These are phyloP conservation scores for Trissoscelio sp. DNA, from an alignment of 2,888 invertebrate genomes.

Conservation along the genomic window DNA sequence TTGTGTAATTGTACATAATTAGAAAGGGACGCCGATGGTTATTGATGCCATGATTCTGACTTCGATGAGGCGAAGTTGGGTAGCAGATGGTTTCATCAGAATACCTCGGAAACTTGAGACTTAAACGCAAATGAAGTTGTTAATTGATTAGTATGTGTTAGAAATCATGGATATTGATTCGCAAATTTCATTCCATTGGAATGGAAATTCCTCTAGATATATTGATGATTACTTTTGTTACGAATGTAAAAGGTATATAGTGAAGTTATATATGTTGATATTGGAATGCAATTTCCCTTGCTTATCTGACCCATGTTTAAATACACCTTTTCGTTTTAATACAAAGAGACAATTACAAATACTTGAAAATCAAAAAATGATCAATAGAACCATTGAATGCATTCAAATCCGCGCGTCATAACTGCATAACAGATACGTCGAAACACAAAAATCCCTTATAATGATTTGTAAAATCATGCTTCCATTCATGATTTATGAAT, in stretches of 20 bases:
- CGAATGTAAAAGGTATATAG: neutral
- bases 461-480: conserved; percentile 53
- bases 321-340: conserved; percentile 37
- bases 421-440: conserved; percentile 51
- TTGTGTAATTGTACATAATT: conserved; percentile 20
- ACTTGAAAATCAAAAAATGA: conserved; percentile 45
- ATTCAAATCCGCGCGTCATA: conserved; percentile 27
- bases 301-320: neutral
- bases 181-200: neutral
- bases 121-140: conserved; percentile 5
- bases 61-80: neutral
- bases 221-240: neutral
- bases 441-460: conserved; percentile 39
- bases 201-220: too few relatives aligned
- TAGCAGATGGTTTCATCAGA: conserved; percentile 3
- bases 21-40: neutral
- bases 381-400: conserved; percentile 48
- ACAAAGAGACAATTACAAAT: conserved; percentile 51
- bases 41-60: neutral
- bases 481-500: conserved; percentile 50
- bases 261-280: neutral
- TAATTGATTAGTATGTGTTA: conserved; percentile 1
- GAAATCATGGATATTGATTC: neutral
- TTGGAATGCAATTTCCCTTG: neutral
- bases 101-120: conserved; percentile 1